Conservation (phyloP, 2,888 invertebrate species). For the Taphrorychus bicolor region DNA sequence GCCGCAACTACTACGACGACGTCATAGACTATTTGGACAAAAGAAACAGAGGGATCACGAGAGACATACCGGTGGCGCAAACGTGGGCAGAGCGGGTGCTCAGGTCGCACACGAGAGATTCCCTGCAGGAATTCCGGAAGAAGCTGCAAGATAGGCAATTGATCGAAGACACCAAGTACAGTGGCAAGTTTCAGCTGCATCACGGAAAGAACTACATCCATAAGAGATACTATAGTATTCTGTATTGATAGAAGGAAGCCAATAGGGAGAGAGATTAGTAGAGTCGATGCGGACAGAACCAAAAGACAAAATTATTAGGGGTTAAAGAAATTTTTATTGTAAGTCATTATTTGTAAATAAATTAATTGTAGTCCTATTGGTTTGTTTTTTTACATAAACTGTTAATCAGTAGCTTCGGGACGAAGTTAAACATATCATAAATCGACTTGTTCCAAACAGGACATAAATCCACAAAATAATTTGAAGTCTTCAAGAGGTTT, state of each 20-base stretch:
- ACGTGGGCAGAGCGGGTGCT: conserved; percentile 87
- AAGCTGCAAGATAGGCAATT: conserved; percentile 57
- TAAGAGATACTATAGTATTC: conserved; percentile 69
- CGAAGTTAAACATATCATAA: too few relatives aligned
- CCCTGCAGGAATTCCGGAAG: conserved; percentile 53
- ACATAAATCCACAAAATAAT: too few relatives aligned
- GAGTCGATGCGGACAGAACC: background rate
- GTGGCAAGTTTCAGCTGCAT: conserved; percentile 74
- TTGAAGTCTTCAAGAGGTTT: too few relatives aligned
- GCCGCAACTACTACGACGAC: conserved; percentile 86
- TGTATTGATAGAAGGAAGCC: too few relatives aligned
- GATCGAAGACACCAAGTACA: conserved; percentile 69
- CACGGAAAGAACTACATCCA: conserved; percentile 78
- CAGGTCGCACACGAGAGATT: conserved; percentile 66
- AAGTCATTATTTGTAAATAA: too few relatives aligned
- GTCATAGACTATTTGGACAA: conserved; percentile 83
- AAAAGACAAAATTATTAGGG: background rate
- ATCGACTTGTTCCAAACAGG: too few relatives aligned
- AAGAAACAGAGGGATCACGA: conserved; percentile 69
- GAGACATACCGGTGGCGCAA: conserved; percentile 79
- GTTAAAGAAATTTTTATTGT: too few relatives aligned
- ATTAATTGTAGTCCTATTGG: too few relatives aligned
- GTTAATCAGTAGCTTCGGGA: too few relatives aligned
- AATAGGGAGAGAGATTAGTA: too few relatives aligned
- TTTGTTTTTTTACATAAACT: too few relatives aligned